A percentile compares a stretch with the other conserved stretches of the same genome.
phyloP scores from a whole-genome alignment of 1,140 invertebrate species.

The Sarcophaga bullata region DNA sequence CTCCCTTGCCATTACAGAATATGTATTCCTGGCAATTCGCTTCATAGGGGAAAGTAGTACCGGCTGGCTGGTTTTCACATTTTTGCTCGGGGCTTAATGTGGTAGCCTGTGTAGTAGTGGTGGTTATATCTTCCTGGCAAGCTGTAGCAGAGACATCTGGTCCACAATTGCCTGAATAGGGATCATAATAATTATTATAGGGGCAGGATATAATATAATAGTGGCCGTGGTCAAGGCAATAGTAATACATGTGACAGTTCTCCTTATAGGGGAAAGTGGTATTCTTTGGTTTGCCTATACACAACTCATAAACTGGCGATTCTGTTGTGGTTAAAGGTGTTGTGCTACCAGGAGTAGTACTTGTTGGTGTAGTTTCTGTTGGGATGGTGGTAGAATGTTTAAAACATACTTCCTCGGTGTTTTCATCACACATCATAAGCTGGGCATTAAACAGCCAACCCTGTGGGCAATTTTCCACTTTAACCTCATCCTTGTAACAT shows the following conservation, averaged over 20 bases:
- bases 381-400: constrained; percentile 51
- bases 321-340: neutral
- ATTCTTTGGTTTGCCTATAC: constrained; percentile 44
- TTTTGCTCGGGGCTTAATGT: constrained; percentile 50
- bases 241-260: constrained; percentile 52
- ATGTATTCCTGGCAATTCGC: constrained; percentile 52
- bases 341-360: neutral
- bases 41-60: constrained; percentile 48
- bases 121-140: constrained; percentile 43
- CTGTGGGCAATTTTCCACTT: constrained; percentile 47
- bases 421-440: constrained; percentile 50
- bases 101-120: constrained; percentile 19
- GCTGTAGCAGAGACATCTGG: constrained; percentile 51
- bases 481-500: constrained; percentile 48
- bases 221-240: constrained; percentile 50
- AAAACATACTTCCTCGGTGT: constrained; percentile 50
- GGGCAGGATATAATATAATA: constrained; percentile 48
- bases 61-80: constrained; percentile 43
- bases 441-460: constrained; percentile 52
- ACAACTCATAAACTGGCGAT: constrained; percentile 36
- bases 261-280: constrained; percentile 44
- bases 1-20: constrained; percentile 49
- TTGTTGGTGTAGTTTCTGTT: neutral
- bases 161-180: constrained; percentile 49
- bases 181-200: constrained; percentile 52